Evolutionary conservation across 2,888 invertebrate genomes (phyloP).

Genomic region (Cenopis cana): DNA sequence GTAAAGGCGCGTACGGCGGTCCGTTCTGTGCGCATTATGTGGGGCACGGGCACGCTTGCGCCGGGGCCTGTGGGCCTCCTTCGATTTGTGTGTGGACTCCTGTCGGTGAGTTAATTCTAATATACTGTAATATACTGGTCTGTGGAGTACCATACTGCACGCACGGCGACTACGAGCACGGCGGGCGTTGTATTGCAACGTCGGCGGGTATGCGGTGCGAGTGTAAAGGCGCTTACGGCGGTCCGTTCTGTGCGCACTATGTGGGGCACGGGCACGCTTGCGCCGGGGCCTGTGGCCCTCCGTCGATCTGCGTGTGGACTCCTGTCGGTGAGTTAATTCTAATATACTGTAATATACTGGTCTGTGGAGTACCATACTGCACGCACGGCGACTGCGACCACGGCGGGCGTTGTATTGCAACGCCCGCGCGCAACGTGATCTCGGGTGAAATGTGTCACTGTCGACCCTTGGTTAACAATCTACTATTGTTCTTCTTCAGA

Average conservation of each 20-base stretch:
- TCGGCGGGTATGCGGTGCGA: constrained; percentile 87
- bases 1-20: constrained; percentile 92
- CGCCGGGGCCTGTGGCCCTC: constrained; percentile 80
- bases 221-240: constrained; percentile 86
- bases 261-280: constrained; percentile 80
- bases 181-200: constrained; percentile 77
- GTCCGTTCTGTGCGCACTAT: constrained; percentile 63
- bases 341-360: too few species aligned
- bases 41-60: constrained; percentile 87
- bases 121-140: too few species aligned
- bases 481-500: constrained; percentile 51
- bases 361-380: too few species aligned
- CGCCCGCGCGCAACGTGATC: too few species aligned
- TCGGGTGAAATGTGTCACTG: too few species aligned
- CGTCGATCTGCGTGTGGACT: constrained; percentile 70
- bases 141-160: too few species aligned
- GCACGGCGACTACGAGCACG: constrained; percentile 50
- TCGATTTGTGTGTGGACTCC: constrained; percentile 69
- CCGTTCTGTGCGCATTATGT: constrained; percentile 88
- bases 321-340: constrained; percentile 58
- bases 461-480: too few species aligned
- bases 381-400: constrained; percentile 48
- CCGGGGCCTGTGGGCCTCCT: constrained; percentile 80
- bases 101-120: constrained; percentile 56
- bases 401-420: constrained; percentile 74